Conservation (phyloP, 2,113 vertebrate genomes). For the Aphyosemion australe region DNA sequence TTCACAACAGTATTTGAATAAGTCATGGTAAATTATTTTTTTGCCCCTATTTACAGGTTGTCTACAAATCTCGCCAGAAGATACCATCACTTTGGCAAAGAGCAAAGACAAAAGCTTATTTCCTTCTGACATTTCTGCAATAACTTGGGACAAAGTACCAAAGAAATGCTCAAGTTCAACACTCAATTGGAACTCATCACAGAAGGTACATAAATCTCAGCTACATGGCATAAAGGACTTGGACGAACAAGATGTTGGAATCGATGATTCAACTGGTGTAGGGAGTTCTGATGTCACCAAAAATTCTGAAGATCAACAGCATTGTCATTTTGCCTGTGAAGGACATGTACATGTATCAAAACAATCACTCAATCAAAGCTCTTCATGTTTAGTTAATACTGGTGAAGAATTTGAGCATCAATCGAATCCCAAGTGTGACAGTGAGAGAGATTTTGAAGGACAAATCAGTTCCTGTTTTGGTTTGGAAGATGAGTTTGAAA, state of each 20-base stretch:
- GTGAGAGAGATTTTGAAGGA: neutral
- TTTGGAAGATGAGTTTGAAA: neutral
- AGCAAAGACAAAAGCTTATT: constrained; percentile 14
- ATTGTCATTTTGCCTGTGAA: neutral
- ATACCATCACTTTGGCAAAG: constrained; percentile 10
- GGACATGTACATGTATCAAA: neutral
- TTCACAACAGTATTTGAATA: too few relatives aligned
- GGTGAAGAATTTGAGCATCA: too few relatives aligned
- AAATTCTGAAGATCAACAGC: neutral
- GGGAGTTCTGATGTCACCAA: neutral
- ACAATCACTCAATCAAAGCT: neutral
- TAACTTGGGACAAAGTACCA: neutral
- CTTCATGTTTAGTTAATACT: constrained; percentile 1
- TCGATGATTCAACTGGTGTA: neutral
- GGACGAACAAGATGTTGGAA: neutral
- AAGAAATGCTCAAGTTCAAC: neutral
- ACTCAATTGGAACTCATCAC: neutral
- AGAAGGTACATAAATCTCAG: too few relatives aligned
- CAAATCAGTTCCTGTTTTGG: neutral
- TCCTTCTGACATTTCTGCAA: neutral
- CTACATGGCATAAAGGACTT: neutral
- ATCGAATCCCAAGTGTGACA: neutral
- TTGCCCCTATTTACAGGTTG: constrained; percentile 45
- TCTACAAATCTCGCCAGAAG: constrained; percentile 3
- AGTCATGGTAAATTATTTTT: constrained; percentile 33